Percentiles rank a stretch among this genome's conserved stretches.
Conservation (phyloP, 2,113 vertebrate species). For the Salvelinus namaycush region DNA sequence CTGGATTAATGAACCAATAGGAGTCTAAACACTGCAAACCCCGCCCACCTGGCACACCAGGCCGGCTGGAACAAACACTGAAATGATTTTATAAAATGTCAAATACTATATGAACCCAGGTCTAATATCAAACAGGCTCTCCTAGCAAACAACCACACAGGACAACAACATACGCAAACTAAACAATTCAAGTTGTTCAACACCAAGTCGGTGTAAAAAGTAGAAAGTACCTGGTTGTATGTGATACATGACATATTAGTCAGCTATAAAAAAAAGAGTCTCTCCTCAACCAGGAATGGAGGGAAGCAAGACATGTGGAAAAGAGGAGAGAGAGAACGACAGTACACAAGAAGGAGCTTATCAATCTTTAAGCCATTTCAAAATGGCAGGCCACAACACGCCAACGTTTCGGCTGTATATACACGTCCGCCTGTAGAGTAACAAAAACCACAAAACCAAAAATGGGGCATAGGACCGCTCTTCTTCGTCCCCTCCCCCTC, state of each 20-base stretch:
- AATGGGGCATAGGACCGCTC: neutral
- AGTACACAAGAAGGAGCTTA: slow-evolving; percentile 66
- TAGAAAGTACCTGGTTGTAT: slow-evolving; percentile 75
- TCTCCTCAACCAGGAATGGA: slow-evolving; percentile 56
- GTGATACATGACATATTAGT: slow-evolving; percentile 73
- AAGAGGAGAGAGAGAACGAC: slow-evolving; percentile 37
- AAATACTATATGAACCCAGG: slow-evolving; percentile 31
- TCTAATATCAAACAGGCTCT: slow-evolving; percentile 37
- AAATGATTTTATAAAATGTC: neutral
- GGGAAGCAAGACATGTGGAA: slow-evolving; percentile 43
- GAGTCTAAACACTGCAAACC: no score
- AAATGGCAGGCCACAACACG: neutral
- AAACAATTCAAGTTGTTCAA: slow-evolving; percentile 75
- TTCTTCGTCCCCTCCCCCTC: slow-evolving; percentile 51
- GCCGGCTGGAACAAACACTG: no score
- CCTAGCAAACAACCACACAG: slow-evolving; percentile 43
- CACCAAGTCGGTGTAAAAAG: slow-evolving; percentile 69
- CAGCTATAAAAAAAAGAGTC: slow-evolving; percentile 66
- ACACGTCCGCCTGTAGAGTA: neutral
- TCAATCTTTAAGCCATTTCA: slow-evolving; percentile 45
- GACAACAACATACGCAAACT: slow-evolving; percentile 49
- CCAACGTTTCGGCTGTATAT: no score
- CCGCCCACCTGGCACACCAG: no score
- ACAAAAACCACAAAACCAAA: slow-evolving; percentile 30
- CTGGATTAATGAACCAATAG: no score